Percentiles rank a stretch among this genome's conserved stretches.
Evolutionary conservation across 2,113 vertebrate genomes (phyloP).

Genomic region (Ramphastos sulfuratus): DNA sequence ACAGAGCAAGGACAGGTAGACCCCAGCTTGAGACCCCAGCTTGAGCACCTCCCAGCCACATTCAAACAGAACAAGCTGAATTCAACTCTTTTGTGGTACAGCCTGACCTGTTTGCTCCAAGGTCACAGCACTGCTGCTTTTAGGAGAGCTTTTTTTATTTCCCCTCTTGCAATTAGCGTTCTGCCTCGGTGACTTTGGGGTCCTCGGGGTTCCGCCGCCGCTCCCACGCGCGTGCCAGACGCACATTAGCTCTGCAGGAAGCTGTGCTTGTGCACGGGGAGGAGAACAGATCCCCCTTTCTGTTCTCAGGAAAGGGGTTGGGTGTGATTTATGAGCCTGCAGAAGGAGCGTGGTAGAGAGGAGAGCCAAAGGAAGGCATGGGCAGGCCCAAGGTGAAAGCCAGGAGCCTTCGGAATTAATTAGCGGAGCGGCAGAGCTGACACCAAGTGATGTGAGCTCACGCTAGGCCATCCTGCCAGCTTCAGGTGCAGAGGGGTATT

Average conservation of each 20-base stretch:
- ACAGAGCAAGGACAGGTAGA: background rate
- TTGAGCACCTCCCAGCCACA: background rate
- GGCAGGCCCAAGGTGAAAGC: background rate
- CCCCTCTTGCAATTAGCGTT: background rate
- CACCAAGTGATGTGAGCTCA: background rate
- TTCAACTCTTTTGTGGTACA: background rate
- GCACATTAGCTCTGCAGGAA: background rate
- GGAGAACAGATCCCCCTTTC: slow-evolving; percentile 41
- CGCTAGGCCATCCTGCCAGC: background rate
- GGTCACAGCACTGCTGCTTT: background rate
- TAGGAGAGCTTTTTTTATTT: background rate
- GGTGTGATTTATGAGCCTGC: slow-evolving; percentile 35
- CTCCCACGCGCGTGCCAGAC: background rate
- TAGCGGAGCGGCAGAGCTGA: background rate
- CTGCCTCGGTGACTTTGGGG: background rate
- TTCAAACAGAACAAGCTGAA: background rate
- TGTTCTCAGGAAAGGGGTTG: background rate
- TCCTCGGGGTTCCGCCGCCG: background rate
- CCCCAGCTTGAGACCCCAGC: background rate
- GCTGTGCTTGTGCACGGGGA: background rate
- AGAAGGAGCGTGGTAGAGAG: background rate
- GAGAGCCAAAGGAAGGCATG: slow-evolving; percentile 10
- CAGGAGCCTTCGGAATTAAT: slow-evolving; percentile 31
- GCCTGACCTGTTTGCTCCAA: background rate
- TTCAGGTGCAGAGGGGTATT: slow-evolving; percentile 59